Conservation (phyloP, 35 echinoderm and acorn worm genomes). For the Diadema setosum region DNA sequence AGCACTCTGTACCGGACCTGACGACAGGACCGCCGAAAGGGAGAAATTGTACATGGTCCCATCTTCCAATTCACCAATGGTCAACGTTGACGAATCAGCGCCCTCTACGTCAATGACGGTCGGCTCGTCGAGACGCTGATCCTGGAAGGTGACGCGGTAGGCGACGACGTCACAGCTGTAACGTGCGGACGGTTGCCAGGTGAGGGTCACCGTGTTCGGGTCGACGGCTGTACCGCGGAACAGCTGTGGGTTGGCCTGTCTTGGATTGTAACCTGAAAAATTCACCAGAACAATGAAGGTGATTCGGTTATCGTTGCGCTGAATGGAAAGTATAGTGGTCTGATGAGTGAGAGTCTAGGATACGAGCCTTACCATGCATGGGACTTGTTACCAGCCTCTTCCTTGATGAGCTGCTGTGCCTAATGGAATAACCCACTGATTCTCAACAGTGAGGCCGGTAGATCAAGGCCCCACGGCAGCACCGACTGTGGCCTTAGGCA, state of each 20-base stretch:
- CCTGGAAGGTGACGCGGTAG: slow-evolving; percentile 55
- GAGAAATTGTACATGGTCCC: slow-evolving; percentile 35
- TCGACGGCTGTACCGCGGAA: slow-evolving; percentile 16
- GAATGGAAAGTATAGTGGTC: no score
- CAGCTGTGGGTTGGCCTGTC: slow-evolving; percentile 28
- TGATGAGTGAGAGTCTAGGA: no score
- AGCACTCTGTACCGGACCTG: slow-evolving; percentile 20
- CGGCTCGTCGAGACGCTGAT: not conserved
- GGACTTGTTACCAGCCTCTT: no score
- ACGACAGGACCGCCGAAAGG: slow-evolving; percentile 37
- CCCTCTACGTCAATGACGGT: slow-evolving; percentile 32
- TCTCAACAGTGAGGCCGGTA: no score
- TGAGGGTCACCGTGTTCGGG: slow-evolving; percentile 23
- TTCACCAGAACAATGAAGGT: not conserved
- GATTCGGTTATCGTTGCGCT: no score
- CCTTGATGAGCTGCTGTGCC: no score
- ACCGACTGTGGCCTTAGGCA: no score
- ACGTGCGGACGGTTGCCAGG: slow-evolving; percentile 32
- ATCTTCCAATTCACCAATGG: slow-evolving; percentile 14
- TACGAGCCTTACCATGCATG: no score
- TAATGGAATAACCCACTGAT: no score
- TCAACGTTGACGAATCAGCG: slow-evolving; percentile 9
- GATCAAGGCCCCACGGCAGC: no score
- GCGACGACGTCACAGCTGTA: slow-evolving; percentile 72
- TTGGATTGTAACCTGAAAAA: slow-evolving; percentile 29